A percentile compares a stretch with the other conserved stretches of the same genome.
These are phyloP conservation scores for Epinephelus moara DNA, from an alignment of 2,113 vertebrate species.

Conservation along the genomic window DNA sequence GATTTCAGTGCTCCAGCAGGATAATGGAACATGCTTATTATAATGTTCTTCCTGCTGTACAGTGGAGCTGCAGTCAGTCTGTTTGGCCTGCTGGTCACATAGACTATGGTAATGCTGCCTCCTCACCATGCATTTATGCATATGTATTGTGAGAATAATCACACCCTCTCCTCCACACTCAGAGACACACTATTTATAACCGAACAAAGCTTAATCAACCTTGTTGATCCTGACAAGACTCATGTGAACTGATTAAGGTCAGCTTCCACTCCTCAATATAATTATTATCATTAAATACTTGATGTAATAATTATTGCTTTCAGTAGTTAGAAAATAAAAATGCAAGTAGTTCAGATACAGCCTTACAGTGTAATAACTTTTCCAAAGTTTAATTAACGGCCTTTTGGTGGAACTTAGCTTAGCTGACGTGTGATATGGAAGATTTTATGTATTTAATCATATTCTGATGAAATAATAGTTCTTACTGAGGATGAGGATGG, in stretches of 20 bases:
- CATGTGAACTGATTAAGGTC: not conserved
- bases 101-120: not conserved
- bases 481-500: not conserved
- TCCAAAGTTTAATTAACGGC: not conserved
- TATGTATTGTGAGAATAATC: not conserved
- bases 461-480: not conserved
- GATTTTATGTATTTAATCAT: not conserved
- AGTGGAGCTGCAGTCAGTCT: not conserved
- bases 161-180: not conserved
- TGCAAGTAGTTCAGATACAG: not conserved
- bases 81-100: conserved; percentile 18
- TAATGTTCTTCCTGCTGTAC: not conserved
- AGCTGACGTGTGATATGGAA: not conserved
- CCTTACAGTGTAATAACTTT: not conserved
- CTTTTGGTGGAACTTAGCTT: not conserved
- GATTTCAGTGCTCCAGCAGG: not conserved
- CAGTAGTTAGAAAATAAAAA: not conserved
- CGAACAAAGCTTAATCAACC: not conserved
- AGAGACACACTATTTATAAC: not conserved
- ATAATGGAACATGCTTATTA: not conserved
- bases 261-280: too few species aligned
- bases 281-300: not conserved
- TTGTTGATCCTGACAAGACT: not conserved
- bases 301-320: not conserved
- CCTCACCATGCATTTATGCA: conserved; percentile 15